These are phyloP conservation scores for Aphidius gifuensis DNA, from an alignment of 1,140 invertebrate genomes.

Conservation along the genomic window DNA sequence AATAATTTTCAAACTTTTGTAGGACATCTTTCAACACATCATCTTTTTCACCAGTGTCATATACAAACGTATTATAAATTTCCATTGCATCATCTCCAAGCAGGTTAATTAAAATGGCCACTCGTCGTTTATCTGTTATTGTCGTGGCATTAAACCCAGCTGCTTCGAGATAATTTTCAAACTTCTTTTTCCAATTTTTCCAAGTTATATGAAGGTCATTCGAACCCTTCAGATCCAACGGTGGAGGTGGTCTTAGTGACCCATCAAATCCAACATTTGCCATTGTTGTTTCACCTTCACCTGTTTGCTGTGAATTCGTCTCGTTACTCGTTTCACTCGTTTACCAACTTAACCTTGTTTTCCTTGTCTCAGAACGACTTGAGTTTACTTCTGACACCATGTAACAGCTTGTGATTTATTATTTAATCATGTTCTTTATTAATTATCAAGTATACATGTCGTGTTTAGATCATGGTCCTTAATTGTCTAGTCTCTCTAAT, in stretches of 20 bases:
- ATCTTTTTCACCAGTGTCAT: constrained; percentile 16
- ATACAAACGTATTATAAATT: constrained; percentile 13
- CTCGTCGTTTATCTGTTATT: constrained; percentile 6
- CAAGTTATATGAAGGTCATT: constrained; percentile 2
- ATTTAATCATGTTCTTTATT: no score
- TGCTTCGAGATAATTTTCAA: constrained; percentile 15
- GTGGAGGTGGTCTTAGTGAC: background rate
- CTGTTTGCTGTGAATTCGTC: no score
- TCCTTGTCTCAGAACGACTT: background rate
- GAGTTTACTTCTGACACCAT: constrained; percentile 4
- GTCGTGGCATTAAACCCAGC: constrained; percentile 2
- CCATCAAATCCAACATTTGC: background rate
- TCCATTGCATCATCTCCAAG: constrained; percentile 18
- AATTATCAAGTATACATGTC: no score
- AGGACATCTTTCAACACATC: constrained; percentile 21
- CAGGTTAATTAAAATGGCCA: constrained; percentile 15
- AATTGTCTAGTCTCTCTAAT: no score
- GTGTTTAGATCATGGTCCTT: no score
- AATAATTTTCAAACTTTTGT: constrained; percentile 30
- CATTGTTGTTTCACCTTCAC: background rate
- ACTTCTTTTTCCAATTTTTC: constrained; percentile 19
- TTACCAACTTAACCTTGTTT: background rate
- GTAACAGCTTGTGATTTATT: background rate
- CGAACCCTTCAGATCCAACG: background rate
- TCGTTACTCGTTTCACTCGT: background rate